Evolutionary conservation across 2,797 vertebrate species (phyloP).

Genomic region (Pempheris klunzingeri): DNA sequence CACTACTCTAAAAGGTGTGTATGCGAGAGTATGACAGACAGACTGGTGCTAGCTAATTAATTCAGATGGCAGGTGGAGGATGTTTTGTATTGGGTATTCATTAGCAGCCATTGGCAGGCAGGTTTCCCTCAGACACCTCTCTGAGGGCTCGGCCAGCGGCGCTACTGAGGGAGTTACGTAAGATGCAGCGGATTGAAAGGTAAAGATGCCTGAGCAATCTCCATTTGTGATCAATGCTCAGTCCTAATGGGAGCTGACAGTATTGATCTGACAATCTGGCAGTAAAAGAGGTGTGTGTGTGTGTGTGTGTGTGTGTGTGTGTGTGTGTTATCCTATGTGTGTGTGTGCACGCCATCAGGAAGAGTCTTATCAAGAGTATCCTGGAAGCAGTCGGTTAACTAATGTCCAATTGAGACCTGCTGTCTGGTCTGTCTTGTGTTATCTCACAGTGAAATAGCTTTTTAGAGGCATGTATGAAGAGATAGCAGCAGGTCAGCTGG

Average conservation of each 20-base stretch:
- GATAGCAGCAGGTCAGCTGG: slow-evolving; percentile 40
- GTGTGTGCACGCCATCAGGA: slow-evolving; percentile 53
- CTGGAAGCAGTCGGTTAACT: slow-evolving; percentile 62
- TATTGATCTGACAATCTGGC: slow-evolving; percentile 72
- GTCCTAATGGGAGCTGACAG: slow-evolving; percentile 75
- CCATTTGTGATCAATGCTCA: slow-evolving; percentile 63
- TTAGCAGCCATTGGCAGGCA: slow-evolving; percentile 44
- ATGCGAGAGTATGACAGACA: slow-evolving; percentile 30
- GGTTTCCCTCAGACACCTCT: slow-evolving; percentile 14
- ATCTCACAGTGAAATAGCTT: slow-evolving; percentile 64
- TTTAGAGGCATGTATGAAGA: slow-evolving; percentile 36
- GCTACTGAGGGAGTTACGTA: background rate
- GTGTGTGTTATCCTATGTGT: background rate
- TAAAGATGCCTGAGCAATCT: slow-evolving; percentile 45
- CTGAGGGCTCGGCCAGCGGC: slow-evolving; percentile 1
- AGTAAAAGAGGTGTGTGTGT: slow-evolving; percentile 34
- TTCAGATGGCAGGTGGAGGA: slow-evolving; percentile 43
- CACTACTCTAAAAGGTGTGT: slow-evolving; percentile 21
- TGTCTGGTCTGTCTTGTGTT: slow-evolving; percentile 68
- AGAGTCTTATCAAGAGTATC: slow-evolving; percentile 74
- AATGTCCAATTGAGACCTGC: slow-evolving; percentile 70
- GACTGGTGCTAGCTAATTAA: slow-evolving; percentile 43
- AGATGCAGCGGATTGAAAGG: slow-evolving; percentile 42
- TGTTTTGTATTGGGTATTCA: slow-evolving; percentile 57
- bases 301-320: slow-evolving; percentile 27